Evolutionary conservation across 1,140 invertebrate genomes (phyloP).

Genomic region (Sitophilus oryzae): DNA sequence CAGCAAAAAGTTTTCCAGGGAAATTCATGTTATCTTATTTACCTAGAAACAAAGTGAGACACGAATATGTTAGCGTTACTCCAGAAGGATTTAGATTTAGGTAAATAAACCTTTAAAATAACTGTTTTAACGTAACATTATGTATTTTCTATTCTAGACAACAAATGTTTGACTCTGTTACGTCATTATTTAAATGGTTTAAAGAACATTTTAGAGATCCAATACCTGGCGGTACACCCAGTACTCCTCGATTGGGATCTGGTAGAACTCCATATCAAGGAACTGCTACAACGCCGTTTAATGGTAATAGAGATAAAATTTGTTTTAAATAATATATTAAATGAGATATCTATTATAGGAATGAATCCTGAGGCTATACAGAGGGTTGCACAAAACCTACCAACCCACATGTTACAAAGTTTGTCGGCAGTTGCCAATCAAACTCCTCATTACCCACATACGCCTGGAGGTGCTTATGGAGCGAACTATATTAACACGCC

Average conservation of each 20-base stretch:
- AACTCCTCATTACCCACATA: slow-evolving; percentile 62
- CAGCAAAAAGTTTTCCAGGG: slow-evolving; percentile 84
- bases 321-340: not conserved
- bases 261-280: slow-evolving; percentile 59
- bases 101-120: not conserved
- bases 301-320: slow-evolving; percentile 13
- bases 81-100: slow-evolving; percentile 92
- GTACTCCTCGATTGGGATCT: slow-evolving; percentile 56
- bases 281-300: slow-evolving; percentile 33
- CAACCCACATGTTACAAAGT: slow-evolving; percentile 66
- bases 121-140: not conserved
- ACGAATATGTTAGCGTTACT: slow-evolving; percentile 88
- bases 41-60: slow-evolving; percentile 72
- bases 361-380: slow-evolving; percentile 68
- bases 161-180: slow-evolving; percentile 81
- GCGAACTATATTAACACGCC: slow-evolving; percentile 59
- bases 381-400: slow-evolving; percentile 65
- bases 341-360: slow-evolving; percentile 38
- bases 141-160: slow-evolving; percentile 37
- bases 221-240: slow-evolving; percentile 69
- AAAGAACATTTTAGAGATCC: slow-evolving; percentile 95
- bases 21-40: slow-evolving; percentile 94
- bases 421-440: slow-evolving; percentile 61
- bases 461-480: slow-evolving; percentile 51
- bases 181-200: slow-evolving; percentile 88